Conservation (phyloP, 2,113 vertebrate species). For the pig (Sus scrofa) region T2T-Sscrofa CM000818.6:39717501-39718000, state of each 20-base stretch:
- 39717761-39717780: neutral
- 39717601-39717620: neutral
- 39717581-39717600: neutral
- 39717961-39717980: neutral
- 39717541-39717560: neutral
- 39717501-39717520: neutral
- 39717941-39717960: neutral
- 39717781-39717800: neutral
- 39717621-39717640: neutral
- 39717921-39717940: neutral
- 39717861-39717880: neutral
- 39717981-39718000: neutral
- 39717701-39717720: neutral
- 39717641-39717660: conserved; percentile 1
- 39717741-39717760: neutral
- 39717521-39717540: neutral
- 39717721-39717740: too few species aligned
- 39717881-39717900: neutral
- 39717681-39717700: neutral
- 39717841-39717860: accelerated
- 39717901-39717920: neutral
- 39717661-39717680: neutral
- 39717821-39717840: neutral
- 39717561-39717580: neutral
- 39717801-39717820: neutral